Conservation (phyloP, 2,888 invertebrate species). For the Molorchus minor region DNA sequence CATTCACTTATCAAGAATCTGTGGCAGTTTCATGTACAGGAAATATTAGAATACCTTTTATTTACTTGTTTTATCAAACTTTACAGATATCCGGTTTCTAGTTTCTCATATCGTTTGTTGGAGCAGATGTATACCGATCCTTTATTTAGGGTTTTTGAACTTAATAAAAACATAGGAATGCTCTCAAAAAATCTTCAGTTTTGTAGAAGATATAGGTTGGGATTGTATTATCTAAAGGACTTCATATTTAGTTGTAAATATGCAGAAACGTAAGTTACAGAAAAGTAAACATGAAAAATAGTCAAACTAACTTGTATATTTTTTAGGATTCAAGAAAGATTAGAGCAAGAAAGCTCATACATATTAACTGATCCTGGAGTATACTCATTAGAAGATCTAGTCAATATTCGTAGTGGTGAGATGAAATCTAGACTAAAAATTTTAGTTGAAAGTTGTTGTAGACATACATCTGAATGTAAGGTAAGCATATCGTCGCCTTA, state of each 20-base stretch:
- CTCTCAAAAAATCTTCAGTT: constrained; percentile 70
- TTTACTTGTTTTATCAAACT: constrained; percentile 34
- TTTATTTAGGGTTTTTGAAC: constrained; percentile 76
- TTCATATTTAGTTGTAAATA: constrained; percentile 77
- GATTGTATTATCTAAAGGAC: constrained; percentile 75
- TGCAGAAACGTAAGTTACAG: constrained; percentile 67
- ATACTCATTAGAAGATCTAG: constrained; percentile 78
- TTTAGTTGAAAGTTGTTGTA: constrained; percentile 68
- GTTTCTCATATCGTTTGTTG: constrained; percentile 79
- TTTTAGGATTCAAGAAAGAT: constrained; percentile 66
- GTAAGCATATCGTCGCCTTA: constrained; percentile 44
- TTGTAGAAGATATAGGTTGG: constrained; percentile 70
- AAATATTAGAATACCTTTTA: background rate
- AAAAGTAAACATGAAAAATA: constrained; percentile 12
- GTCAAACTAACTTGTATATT: constrained; percentile 16
- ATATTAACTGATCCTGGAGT: constrained; percentile 72
- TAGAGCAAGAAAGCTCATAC: constrained; percentile 69
- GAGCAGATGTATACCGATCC: constrained; percentile 82
- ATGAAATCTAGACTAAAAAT: constrained; percentile 68
- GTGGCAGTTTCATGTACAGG: too few relatives aligned
- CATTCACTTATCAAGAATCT: too few relatives aligned
- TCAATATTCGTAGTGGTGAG: constrained; percentile 70
- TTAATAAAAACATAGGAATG: constrained; percentile 74
- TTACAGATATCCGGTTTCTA: constrained; percentile 80
- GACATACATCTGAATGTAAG: constrained; percentile 67